Base-by-base conservation (phyloP, 2,888 invertebrate genomes). In the Sympetrum striolatum region DNA sequence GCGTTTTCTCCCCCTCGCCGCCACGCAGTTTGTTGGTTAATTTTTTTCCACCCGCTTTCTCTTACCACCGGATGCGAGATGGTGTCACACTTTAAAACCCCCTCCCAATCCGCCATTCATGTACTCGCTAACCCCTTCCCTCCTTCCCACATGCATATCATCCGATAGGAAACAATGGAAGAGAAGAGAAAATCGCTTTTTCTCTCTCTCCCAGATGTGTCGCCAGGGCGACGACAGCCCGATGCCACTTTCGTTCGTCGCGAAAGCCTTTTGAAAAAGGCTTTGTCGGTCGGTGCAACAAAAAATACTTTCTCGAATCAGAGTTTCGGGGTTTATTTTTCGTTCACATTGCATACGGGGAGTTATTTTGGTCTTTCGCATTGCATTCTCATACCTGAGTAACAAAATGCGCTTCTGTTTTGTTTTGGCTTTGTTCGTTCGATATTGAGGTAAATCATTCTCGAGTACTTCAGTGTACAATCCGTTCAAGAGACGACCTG, bases 121-220 rank as follows among this genome's bases (percentile, higher is more conserved):
- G n/a, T 22, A 58, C 37, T 35, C 58, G 82, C 22, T 15, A 31
- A 18, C 58, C 25, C 48, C 82, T 53, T 31, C 82, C 82, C 35
- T 22, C n/a, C 44, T 48, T 44, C 81, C 44, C 44, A 44, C 48
- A 82, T 82, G 82, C 58, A 53, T 82, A 53, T 64, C 86, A 60
- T 60, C 39, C 86, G 31, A 31, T 64, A 31, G 60, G 86, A 86
- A 86, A 86, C 86, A 86, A 86, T 86, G 86, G 86, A 15, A 25
- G 86, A 64, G 86, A 58, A 86, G 86, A 86, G 86, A 86, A 86
- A 86, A 86, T 86, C 86, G 86, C 60, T 37, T 60, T 18, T 86
- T 37, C 60, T 86, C 60, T 53, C 60, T 37, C 35, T 37, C 37
- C 86, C 58, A 73, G 73, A 25, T 31, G 73, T 73, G 73, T 64